Conservation (phyloP, 2,888 invertebrate species). For the Xylota sylvarum region DNA sequence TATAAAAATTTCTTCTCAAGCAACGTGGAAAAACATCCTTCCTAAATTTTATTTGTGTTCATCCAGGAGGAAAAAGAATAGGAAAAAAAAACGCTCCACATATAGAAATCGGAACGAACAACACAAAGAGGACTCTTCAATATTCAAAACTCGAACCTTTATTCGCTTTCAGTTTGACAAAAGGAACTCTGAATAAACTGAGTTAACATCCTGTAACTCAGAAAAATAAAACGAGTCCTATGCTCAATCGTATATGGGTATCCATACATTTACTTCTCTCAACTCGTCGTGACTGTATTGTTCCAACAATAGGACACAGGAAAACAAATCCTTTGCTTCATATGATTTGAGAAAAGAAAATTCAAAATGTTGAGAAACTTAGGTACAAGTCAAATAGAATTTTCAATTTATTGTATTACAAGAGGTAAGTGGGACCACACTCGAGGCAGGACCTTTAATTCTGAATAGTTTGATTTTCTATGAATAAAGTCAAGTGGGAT, state of each 20-base stretch:
- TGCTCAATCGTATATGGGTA: background rate
- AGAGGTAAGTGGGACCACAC: constrained; percentile 14
- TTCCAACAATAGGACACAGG: constrained; percentile 18
- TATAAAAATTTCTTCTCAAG: background rate
- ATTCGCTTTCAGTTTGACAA: constrained; percentile 28
- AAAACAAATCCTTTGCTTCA: constrained; percentile 22
- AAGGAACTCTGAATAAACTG: constrained; percentile 23
- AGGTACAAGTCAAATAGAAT: constrained; percentile 14
- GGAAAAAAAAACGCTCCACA: background rate
- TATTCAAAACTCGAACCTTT: constrained; percentile 13
- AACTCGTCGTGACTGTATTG: background rate
- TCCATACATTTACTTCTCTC: background rate
- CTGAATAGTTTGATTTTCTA: background rate
- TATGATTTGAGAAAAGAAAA: constrained; percentile 30
- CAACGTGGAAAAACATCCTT: background rate
- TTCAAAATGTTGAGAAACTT: constrained; percentile 28
- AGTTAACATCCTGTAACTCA: constrained; percentile 19
- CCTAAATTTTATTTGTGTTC: constrained; percentile 4
- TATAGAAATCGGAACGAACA: background rate
- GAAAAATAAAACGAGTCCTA: constrained; percentile 5
- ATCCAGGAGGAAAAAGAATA: background rate
- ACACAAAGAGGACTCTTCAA: constrained; percentile 15
- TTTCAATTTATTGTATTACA: constrained; percentile 37
- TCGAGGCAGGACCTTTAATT: background rate
- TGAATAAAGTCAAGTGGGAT: constrained; percentile 7